Conservation (phyloP, 2,888 invertebrate genomes). For the Drosophila lacicola region DNA sequence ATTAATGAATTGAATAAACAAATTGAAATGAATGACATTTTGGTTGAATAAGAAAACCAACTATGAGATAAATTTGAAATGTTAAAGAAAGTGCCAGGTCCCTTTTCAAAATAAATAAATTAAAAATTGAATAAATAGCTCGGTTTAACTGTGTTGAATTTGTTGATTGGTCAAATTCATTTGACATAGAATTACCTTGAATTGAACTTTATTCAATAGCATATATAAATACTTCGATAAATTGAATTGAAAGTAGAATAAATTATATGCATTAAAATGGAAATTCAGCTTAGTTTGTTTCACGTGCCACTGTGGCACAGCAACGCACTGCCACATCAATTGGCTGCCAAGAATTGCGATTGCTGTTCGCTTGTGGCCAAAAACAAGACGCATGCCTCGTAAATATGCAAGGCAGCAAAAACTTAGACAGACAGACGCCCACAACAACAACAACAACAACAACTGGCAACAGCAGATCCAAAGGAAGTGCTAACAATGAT, state of each 20-base stretch:
- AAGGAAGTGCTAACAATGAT: slow-evolving; percentile 77
- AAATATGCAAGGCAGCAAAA: slow-evolving; percentile 78
- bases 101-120: no score
- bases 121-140: no score
- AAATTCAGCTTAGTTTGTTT: neutral
- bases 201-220: no score
- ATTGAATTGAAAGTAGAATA: neutral
- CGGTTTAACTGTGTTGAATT: no score
- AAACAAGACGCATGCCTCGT: slow-evolving; percentile 75
- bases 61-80: no score
- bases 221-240: neutral
- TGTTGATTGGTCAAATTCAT: no score
- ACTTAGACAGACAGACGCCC: slow-evolving; percentile 74
- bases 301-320: slow-evolving; percentile 49
- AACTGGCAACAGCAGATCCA: slow-evolving; percentile 28
- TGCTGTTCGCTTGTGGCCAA: slow-evolving; percentile 51
- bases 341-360: slow-evolving; percentile 63
- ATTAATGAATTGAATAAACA: no score
- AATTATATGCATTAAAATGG: no score
- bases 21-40: no score
- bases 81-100: no score
- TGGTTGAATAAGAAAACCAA: no score
- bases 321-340: slow-evolving; percentile 70
- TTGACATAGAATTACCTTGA: no score
- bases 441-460: slow-evolving; percentile 28